Conservation (phyloP, 2,797 vertebrate species). For the Sebastes vulpes region DNA sequence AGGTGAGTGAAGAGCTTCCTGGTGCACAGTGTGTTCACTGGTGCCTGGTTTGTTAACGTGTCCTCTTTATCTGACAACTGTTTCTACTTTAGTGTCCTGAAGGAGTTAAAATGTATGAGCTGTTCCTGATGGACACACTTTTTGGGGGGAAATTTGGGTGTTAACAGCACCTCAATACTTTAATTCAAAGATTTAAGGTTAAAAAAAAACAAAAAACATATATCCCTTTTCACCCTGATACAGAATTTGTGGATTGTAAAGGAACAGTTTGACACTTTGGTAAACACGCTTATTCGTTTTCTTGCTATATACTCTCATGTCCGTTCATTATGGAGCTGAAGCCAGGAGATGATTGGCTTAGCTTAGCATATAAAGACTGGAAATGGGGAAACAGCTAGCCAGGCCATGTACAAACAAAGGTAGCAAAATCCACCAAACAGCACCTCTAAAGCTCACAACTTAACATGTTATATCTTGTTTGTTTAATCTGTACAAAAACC, state of each 20-base stretch:
- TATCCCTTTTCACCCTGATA: not conserved
- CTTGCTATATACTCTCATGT: not conserved
- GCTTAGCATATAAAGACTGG: not conserved
- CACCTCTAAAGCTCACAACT: not conserved
- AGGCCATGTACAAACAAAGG: not conserved
- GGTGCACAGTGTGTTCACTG: not conserved
- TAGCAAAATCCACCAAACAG: not conserved
- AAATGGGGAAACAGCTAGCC: not conserved
- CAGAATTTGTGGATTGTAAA: not conserved
- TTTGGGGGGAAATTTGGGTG: not conserved
- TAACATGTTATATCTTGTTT: not conserved
- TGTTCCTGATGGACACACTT: not conserved
- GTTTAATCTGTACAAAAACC: not conserved
- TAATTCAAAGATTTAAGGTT: not conserved
- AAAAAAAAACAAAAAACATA: not conserved
- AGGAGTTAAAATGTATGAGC: not conserved
- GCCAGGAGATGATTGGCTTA: not conserved
- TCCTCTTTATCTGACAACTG: not conserved
- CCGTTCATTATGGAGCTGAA: not conserved
- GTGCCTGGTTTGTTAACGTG: too few relatives aligned
- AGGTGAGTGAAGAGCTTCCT: not conserved
- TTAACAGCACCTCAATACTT: not conserved
- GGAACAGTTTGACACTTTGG: not conserved
- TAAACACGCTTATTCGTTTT: not conserved
- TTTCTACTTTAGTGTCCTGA: not conserved